Conservation (phyloP, 35 echinoderm and acorn worm genomes). For the Nesometra sesokonis region DNA sequence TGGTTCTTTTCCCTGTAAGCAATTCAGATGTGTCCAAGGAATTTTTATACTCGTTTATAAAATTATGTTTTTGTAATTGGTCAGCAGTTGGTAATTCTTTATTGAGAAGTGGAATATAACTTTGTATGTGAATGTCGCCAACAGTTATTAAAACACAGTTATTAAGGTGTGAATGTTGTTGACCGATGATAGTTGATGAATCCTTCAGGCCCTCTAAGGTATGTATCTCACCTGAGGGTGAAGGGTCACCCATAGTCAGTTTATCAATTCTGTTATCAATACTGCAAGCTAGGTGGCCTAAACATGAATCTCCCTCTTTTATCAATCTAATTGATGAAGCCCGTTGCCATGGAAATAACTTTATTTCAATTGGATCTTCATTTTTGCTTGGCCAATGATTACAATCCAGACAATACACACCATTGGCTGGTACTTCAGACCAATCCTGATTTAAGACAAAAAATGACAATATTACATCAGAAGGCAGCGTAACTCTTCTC, state of each 20-base stretch:
- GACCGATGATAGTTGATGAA: not conserved
- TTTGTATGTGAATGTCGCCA: not conserved
- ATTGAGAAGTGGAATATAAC: not conserved
- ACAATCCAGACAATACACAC: constrained; percentile 41
- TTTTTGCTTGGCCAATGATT: not conserved
- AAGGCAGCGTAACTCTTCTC: no score
- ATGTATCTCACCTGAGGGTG: not conserved
- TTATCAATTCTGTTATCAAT: not conserved
- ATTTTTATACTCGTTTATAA: not conserved
- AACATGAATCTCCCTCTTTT: not conserved
- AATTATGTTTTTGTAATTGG: not conserved
- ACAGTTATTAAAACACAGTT: not conserved
- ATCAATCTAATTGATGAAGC: not conserved
- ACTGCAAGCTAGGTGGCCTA: not conserved
- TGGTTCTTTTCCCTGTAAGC: not conserved
- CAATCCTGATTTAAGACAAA: constrained; percentile 14
- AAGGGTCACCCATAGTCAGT: constrained; percentile 6
- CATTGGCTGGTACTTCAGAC: constrained; percentile 72
- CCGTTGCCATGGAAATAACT: constrained; percentile 69
- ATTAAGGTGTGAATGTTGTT: not conserved
- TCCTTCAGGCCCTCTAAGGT: not conserved
- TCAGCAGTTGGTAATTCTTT: not conserved
- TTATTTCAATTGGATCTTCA: not conserved
- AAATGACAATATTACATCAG: not conserved
- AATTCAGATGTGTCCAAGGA: not conserved